phyloP scores from a whole-genome alignment of 2,113 vertebrate species.

The Engraulis encrasicolus region DNA sequence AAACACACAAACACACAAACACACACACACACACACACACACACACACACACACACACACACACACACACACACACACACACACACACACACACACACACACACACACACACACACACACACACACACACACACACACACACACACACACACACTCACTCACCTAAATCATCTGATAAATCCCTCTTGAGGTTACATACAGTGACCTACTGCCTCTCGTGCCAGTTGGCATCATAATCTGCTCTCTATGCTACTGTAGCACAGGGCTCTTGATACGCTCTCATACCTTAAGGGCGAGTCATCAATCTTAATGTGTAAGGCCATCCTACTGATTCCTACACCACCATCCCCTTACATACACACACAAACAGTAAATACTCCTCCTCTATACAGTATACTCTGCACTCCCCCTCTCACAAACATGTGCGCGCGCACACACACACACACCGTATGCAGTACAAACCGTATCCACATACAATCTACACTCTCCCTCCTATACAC shows the following conservation, averaged over 20 bases:
- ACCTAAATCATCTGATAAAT: not conserved
- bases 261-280: not conserved
- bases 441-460: no score
- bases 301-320: not conserved
- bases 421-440: no score
- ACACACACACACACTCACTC: not conserved
- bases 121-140: not conserved
- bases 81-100: not conserved
- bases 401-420: no score
- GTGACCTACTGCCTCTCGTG: not conserved
- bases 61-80: not conserved
- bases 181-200: not conserved
- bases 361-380: no score
- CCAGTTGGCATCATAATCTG: not conserved
- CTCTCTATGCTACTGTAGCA: not conserved
- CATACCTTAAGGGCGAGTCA: not conserved
- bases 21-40: no score
- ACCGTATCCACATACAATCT: no score
- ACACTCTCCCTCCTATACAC: no score
- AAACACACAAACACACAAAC: no score
- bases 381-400: no score
- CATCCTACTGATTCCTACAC: not conserved
- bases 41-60: not conserved
- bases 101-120: not conserved
- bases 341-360: not conserved